These are phyloP conservation scores for Entomyzon cyanotis DNA, from an alignment of 2,113 vertebrate genomes.

Conservation along the genomic window DNA sequence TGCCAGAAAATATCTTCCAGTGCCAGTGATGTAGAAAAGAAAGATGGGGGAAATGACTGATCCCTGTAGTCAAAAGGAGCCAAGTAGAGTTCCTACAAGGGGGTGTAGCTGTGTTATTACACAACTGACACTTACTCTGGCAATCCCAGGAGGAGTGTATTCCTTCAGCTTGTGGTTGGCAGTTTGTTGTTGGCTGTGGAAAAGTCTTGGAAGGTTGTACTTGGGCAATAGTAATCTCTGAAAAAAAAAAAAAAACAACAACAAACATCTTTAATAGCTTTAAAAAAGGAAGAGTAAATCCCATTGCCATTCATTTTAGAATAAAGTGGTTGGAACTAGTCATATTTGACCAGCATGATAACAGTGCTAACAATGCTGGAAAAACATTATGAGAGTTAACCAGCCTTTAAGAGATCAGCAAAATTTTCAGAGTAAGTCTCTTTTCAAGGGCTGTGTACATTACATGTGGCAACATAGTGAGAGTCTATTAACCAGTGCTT, in stretches of 20 bases:
- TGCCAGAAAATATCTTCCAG: not conserved
- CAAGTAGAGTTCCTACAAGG: not conserved
- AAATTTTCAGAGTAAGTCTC: not conserved
- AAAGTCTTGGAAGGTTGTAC: not conserved
- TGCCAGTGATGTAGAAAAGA: slow-evolving; percentile 10
- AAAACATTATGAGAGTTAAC: not conserved
- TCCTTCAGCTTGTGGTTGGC: accelerated
- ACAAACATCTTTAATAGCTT: not conserved
- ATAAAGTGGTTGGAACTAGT: not conserved
- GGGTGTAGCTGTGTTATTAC: not conserved
- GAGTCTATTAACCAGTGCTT: slow-evolving; percentile 35
- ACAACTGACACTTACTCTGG: not conserved
- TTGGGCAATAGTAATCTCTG: not conserved
- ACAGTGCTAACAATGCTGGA: not conserved
- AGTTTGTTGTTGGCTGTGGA: not conserved
- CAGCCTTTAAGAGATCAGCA: not conserved
- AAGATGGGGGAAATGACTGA: not conserved
- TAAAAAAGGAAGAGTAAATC: not conserved
- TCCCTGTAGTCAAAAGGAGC: not conserved
- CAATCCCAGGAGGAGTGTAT: not conserved
- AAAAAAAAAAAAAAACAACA: not conserved
- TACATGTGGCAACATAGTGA: not conserved
- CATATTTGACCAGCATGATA: not conserved
- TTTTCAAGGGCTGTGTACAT: not conserved
- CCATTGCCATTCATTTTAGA: not conserved